These are phyloP conservation scores for Drepanosiphum platanoidis DNA, from an alignment of 2,888 invertebrate species.

Conservation along the genomic window DNA sequence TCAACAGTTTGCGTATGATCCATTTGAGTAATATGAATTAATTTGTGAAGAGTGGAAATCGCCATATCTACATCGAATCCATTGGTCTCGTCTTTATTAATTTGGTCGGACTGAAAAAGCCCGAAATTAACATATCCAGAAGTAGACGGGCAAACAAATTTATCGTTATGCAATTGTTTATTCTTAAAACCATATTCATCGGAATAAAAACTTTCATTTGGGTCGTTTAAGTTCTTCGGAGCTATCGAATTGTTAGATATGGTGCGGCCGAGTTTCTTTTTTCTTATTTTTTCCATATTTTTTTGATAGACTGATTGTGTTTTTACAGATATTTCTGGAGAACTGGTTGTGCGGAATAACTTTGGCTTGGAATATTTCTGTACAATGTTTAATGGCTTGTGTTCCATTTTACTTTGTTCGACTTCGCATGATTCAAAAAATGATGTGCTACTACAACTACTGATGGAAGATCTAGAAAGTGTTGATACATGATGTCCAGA, in stretches of 20 bases:
- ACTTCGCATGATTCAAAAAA: constrained; percentile 59
- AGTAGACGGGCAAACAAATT: constrained; percentile 52
- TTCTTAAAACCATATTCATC: constrained; percentile 47
- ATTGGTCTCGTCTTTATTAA: constrained; percentile 22
- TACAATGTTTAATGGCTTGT: constrained; percentile 38
- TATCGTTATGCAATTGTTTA: constrained; percentile 13
- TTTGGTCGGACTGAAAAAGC: constrained; percentile 56
- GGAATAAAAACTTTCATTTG: constrained; percentile 26
- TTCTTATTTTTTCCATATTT: constrained; percentile 50
- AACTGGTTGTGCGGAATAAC: constrained; percentile 47
- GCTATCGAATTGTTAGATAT: constrained; percentile 38
- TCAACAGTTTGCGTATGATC: not conserved
- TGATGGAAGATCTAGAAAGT: constrained; percentile 33
- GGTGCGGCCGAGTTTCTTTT: constrained; percentile 25
- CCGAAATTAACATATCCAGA: constrained; percentile 56
- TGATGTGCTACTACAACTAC: constrained; percentile 53
- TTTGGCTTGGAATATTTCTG: constrained; percentile 42
- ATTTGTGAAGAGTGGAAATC: constrained; percentile 40
- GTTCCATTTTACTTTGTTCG: constrained; percentile 60
- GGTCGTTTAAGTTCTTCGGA: constrained; percentile 11
- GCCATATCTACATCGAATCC: constrained; percentile 54
- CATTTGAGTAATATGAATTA: constrained; percentile 37
- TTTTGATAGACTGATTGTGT: constrained; percentile 31
- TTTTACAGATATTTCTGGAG: constrained; percentile 56
- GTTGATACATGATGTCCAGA: constrained; percentile 12